A percentile compares a stretch with the other conserved stretches of the same genome.
Evolutionary conservation across 1,140 invertebrate species (phyloP).

Genomic region (Paralvinella palmiformis): DNA sequence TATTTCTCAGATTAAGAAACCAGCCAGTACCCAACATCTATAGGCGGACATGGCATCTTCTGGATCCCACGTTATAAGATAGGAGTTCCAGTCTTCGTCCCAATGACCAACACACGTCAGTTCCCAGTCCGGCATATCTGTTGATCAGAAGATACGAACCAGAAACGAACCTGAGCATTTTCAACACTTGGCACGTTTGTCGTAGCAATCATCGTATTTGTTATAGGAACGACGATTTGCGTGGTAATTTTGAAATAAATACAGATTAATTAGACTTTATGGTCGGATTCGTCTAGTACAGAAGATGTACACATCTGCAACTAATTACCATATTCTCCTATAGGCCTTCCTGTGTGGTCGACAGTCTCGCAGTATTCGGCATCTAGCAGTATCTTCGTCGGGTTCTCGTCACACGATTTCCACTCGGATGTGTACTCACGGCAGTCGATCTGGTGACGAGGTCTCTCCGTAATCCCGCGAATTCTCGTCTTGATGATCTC

Average conservation of each 20-base stretch:
- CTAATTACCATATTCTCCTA: slow-evolving; percentile 56
- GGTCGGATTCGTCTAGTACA: too few relatives aligned
- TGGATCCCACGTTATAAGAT: slow-evolving; percentile 93
- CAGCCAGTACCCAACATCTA: slow-evolving; percentile 74
- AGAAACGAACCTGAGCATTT: too few relatives aligned
- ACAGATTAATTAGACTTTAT: too few relatives aligned
- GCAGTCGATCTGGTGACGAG: slow-evolving; percentile 85
- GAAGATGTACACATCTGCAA: neutral
- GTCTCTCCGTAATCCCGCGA: slow-evolving; percentile 87
- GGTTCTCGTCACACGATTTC: slow-evolving; percentile 67
- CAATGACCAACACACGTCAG: slow-evolving; percentile 97
- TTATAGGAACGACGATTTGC: too few relatives aligned
- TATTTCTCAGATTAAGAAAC: neutral
- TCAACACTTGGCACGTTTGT: too few relatives aligned
- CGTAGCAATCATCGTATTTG: too few relatives aligned
- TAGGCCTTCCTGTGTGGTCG: slow-evolving; percentile 83
- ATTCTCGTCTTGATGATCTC: slow-evolving; percentile 81
- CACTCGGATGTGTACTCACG: slow-evolving; percentile 91
- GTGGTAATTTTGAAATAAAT: too few relatives aligned
- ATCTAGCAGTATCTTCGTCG: slow-evolving; percentile 89
- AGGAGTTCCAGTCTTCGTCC: slow-evolving; percentile 96
- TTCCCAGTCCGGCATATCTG: slow-evolving; percentile 88
- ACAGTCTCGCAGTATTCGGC: slow-evolving; percentile 91
- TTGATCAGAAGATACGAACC: too few relatives aligned
- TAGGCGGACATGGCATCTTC: slow-evolving; percentile 91